Evolutionary conservation across 2,113 vertebrate genomes (phyloP), one percentile per base, ranked within the genome.

Genomic region (Sceloporus undulatus): DNA sequence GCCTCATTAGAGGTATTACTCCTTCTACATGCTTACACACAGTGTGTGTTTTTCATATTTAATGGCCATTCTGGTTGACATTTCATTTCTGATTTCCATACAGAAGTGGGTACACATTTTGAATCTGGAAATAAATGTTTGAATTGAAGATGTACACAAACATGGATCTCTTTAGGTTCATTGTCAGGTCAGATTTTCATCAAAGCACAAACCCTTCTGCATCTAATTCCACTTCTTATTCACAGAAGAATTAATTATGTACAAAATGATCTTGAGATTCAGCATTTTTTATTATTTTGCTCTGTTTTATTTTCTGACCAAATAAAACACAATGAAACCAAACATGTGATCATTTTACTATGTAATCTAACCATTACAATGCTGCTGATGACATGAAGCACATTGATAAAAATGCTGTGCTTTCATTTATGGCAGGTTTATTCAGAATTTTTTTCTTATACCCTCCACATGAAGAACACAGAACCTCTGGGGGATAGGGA

Each of bases 41-140:
- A n/a, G 2, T 86, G 27, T 85, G 68, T 79, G 71, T 88, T 77
- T 87, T 74, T 65, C 52, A 16, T 77, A n/a, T 88, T 89, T 91
- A 85, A 27, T 74, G 34, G 68, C 10, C 27, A 25, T 2, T 84
- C 3, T 79, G 10, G 80, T 0, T 83, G 10, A 68, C 48, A 83
- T 27, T 90, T 87, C 62, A 83, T 54, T 90, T 71, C 9, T 91
- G 13, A 34, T 62, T 90, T 82, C 52, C 54, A 7, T 59, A 56
- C 48, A 48, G 52, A 59, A 8, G 48, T 74, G 52, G 66, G 71
- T 91, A 79, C 5, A 70, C 11, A 38, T 73, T 59, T 90, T 92
- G 82, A 86, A 48, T 82, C 62, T 70, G 7, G 54, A 93, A 92
- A 86, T 29, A 90, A 87, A 85, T 78, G 56, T 75, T 25, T 87